A percentile compares a stretch with the other conserved stretches of the same genome.
Evolutionary conservation across 2,888 invertebrate species (phyloP).

Genomic region (Epistrophella euchroma): DNA sequence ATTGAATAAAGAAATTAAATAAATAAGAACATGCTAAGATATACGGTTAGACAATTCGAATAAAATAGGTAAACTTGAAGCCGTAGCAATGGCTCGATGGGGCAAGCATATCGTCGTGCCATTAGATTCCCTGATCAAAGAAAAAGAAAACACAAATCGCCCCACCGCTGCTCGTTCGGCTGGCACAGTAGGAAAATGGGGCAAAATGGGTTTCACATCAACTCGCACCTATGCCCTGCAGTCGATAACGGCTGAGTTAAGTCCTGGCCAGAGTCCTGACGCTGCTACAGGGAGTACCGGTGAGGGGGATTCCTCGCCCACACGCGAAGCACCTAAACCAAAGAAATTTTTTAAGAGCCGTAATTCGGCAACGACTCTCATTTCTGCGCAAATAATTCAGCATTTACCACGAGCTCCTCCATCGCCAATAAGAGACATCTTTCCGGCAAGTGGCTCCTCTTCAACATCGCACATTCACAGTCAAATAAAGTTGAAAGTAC

Average conservation of each 20-base stretch:
- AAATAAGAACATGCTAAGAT: constrained; percentile 71
- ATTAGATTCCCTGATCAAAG: constrained; percentile 87
- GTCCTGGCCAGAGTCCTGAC: constrained; percentile 79
- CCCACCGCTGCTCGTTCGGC: constrained; percentile 95
- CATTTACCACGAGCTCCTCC: constrained; percentile 80
- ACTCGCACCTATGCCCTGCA: constrained; percentile 87
- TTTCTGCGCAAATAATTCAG: constrained; percentile 82
- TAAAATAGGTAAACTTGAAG: constrained; percentile 69
- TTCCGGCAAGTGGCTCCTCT: constrained; percentile 61
- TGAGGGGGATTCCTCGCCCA: constrained; percentile 81
- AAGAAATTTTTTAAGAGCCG: constrained; percentile 96
- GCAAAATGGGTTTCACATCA: constrained; percentile 96
- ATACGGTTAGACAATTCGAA: constrained; percentile 17
- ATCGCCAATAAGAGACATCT: constrained; percentile 81
- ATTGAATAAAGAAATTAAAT: constrained; percentile 54
- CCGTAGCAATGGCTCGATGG: constrained; percentile 86
- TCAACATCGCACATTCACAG: constrained; percentile 77
- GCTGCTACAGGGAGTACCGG: constrained; percentile 76
- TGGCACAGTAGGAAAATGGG: constrained; percentile 97
- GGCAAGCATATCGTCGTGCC: constrained; percentile 88
- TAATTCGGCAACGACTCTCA: constrained; percentile 87
- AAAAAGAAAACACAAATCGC: constrained; percentile 92
- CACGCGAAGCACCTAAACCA: constrained; percentile 87
- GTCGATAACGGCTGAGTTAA: constrained; percentile 79
- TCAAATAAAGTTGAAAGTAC: constrained; percentile 82